phyloP scores from a whole-genome alignment of 1,140 invertebrate species.

The Argopecten irradians region DNA sequence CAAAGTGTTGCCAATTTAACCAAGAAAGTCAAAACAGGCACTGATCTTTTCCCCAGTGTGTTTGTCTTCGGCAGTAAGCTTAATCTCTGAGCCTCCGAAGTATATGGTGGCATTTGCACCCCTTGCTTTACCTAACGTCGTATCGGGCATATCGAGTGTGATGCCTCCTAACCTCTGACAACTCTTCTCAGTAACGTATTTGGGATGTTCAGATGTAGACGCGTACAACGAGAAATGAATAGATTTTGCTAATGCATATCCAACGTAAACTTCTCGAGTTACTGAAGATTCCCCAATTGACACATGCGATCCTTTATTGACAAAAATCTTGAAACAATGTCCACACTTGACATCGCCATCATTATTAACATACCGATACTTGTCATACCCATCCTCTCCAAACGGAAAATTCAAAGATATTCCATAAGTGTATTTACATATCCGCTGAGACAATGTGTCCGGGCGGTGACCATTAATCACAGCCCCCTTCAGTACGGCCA shows the following conservation, averaged over 20 bases:
- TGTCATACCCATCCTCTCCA: constrained; percentile 20
- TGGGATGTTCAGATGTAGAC: not conserved
- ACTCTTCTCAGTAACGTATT: not conserved
- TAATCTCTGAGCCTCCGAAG: not conserved
- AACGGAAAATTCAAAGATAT: constrained; percentile 42
- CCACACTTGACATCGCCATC: not conserved
- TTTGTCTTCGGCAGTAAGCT: not conserved
- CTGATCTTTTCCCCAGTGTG: not conserved
- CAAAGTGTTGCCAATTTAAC: not conserved
- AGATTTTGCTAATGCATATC: not conserved
- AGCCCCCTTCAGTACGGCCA: constrained; percentile 58
- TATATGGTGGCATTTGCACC: not conserved
- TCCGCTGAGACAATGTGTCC: constrained; percentile 35
- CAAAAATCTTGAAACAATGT: not conserved
- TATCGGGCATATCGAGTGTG: not conserved
- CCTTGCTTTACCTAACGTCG: not conserved
- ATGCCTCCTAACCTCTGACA: not conserved
- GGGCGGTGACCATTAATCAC: constrained; percentile 56
- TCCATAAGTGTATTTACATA: constrained; percentile 53
- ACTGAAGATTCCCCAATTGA: not conserved
- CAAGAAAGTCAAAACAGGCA: not conserved
- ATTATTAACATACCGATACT: not conserved
- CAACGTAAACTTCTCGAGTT: too few species aligned
- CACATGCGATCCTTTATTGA: not conserved
- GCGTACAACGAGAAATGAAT: not conserved